These are phyloP conservation scores for Xylocampa areola DNA, from an alignment of 2,888 invertebrate species.

Conservation along the genomic window DNA sequence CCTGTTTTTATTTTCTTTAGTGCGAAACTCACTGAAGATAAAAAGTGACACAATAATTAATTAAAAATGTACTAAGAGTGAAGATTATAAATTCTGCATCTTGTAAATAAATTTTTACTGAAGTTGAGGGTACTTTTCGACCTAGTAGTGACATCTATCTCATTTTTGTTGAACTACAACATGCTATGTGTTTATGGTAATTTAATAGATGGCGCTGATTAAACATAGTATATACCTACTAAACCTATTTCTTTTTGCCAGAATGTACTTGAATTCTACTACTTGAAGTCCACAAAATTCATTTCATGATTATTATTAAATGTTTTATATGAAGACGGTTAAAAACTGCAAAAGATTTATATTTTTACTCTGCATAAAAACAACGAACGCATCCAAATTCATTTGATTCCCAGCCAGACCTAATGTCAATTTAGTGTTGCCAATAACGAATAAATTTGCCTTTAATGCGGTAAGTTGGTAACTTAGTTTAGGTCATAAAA, in stretches of 20 bases:
- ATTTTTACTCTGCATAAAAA: not conserved
- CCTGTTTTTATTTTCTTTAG: constrained; percentile 41
- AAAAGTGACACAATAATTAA: constrained; percentile 54
- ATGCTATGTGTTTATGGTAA: not conserved
- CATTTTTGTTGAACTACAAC: not conserved
- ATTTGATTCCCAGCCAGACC: constrained; percentile 45
- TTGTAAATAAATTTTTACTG: constrained; percentile 8
- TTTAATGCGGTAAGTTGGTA: not conserved
- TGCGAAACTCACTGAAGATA: constrained; percentile 29
- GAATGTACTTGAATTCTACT: no score
- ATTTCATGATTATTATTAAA: no score
- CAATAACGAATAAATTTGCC: constrained; percentile 14
- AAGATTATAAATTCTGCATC: constrained; percentile 27
- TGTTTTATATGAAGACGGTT: no score
- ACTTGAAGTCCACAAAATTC: no score
- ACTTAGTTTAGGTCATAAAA: not conserved
- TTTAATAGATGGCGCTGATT: constrained; percentile 21
- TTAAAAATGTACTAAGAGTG: constrained; percentile 33
- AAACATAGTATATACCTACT: not conserved
- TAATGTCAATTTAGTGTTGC: constrained; percentile 65
- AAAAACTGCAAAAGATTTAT: no score
- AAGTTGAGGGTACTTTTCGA: not conserved
- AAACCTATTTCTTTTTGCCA: no score
- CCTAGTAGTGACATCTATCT: constrained; percentile 24
- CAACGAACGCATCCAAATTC: constrained; percentile 45